phyloP scores from a whole-genome alignment of 1,140 invertebrate genomes.

The Thrips palmi region DNA sequence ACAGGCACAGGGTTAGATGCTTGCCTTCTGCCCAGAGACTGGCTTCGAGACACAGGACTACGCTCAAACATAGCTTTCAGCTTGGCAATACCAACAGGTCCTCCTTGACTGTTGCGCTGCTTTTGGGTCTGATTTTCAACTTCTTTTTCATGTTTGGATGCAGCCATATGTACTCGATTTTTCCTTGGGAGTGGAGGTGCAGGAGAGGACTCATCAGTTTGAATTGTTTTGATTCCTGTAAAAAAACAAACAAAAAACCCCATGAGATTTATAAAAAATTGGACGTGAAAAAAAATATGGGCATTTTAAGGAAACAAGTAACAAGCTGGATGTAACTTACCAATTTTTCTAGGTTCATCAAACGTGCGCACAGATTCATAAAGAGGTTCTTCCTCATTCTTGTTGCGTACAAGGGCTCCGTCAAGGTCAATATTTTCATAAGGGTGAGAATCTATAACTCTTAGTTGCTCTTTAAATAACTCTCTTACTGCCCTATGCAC shows the following conservation, averaged over 20 bases:
- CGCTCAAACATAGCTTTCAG: slow-evolving; percentile 29
- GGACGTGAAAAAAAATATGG: not conserved
- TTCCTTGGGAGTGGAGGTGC: slow-evolving; percentile 17
- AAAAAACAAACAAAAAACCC: slow-evolving; percentile 11
- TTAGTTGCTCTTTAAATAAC: slow-evolving; percentile 32
- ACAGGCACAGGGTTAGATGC: slow-evolving; percentile 5
- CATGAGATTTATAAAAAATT: not conserved
- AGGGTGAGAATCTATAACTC: slow-evolving; percentile 34
- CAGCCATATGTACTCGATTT: slow-evolving; percentile 13
- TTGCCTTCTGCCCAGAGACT: slow-evolving; percentile 15
- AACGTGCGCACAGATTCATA: slow-evolving; percentile 16
- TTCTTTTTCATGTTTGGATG: slow-evolving; percentile 22
- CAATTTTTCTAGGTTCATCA: slow-evolving; percentile 5
- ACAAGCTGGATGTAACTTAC: not conserved
- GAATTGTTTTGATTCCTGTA: slow-evolving; percentile 18
- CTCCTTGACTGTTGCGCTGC: slow-evolving; percentile 16
- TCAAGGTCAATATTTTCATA: slow-evolving; percentile 34
- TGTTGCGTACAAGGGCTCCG: slow-evolving; percentile 23
- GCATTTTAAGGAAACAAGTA: not conserved
- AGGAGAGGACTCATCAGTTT: slow-evolving; percentile 15
- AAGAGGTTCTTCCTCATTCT: slow-evolving; percentile 17
- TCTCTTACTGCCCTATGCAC: slow-evolving; percentile 47
- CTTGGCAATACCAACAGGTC: slow-evolving; percentile 27
- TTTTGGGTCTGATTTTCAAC: slow-evolving; percentile 21
- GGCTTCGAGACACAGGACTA: slow-evolving; percentile 13